These are phyloP conservation scores for Aricia artaxerxes DNA, from an alignment of 2,888 invertebrate genomes.

Conservation along the genomic window DNA sequence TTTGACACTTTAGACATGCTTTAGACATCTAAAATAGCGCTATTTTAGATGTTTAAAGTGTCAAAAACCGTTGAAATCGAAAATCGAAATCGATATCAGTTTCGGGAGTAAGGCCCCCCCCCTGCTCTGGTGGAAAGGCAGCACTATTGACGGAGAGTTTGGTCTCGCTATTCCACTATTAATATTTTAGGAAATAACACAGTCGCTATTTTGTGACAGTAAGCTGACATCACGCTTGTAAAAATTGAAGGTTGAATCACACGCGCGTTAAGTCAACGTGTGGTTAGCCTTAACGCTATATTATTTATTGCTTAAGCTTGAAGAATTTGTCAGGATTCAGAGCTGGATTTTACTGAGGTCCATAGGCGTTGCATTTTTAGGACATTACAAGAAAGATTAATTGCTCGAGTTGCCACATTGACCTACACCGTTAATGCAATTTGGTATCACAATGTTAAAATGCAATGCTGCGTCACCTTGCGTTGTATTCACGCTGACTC, in stretches of 20 bases:
- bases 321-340: background rate
- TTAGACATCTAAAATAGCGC: too few species aligned
- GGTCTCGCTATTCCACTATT: slow-evolving; percentile 17
- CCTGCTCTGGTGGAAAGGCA: too few species aligned
- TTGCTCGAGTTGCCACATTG: background rate
- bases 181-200: background rate
- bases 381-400: background rate
- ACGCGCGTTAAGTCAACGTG: background rate
- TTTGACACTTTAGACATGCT: too few species aligned
- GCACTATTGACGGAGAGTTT: background rate
- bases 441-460: background rate
- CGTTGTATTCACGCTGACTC: background rate
- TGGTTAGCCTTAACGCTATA: background rate
- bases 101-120: too few species aligned
- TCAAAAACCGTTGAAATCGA: too few species aligned
- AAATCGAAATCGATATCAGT: too few species aligned
- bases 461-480: background rate
- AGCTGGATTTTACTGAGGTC: background rate
- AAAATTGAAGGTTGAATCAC: background rate
- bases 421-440: background rate
- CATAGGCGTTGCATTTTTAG: background rate
- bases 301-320: background rate
- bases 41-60: too few species aligned
- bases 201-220: background rate
- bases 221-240: background rate